These are phyloP conservation scores for Dugesia japonica DNA, from an alignment of 2,888 invertebrate genomes.

Conservation along the genomic window DNA sequence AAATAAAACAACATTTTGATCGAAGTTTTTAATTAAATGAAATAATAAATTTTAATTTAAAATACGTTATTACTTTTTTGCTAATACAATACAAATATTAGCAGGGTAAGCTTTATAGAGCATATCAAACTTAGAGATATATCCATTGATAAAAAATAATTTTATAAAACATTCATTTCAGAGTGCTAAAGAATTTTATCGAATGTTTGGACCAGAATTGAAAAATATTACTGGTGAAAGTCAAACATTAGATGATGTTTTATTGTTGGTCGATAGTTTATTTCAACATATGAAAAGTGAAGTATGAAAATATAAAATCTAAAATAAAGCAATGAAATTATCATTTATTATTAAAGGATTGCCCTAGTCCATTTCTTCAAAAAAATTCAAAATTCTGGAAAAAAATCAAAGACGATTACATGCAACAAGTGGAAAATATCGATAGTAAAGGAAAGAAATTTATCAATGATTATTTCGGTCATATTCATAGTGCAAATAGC, in stretches of 20 bases:
- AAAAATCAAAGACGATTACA: slow-evolving; percentile 62
- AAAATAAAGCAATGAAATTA: neutral
- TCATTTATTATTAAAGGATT: neutral
- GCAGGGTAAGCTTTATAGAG: no score
- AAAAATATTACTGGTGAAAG: slow-evolving; percentile 73
- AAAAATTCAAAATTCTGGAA: slow-evolving; percentile 54
- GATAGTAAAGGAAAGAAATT: slow-evolving; percentile 68
- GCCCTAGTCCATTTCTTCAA: neutral
- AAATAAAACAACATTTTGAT: no score
- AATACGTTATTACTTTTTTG: no score
- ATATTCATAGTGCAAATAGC: slow-evolving; percentile 63
- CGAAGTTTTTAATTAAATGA: no score
- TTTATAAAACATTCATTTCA: no score
- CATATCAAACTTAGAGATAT: no score
- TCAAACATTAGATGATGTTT: slow-evolving; percentile 66
- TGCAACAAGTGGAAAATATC: slow-evolving; percentile 58
- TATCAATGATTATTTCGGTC: slow-evolving; percentile 68
- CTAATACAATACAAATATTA: no score
- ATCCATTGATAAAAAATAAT: no score
- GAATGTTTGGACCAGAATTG: slow-evolving; percentile 69
- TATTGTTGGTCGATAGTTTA: slow-evolving; percentile 62
- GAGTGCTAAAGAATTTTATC: slow-evolving; percentile 70
- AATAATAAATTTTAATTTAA: no score
- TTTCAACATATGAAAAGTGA: slow-evolving; percentile 48
- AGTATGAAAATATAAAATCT: no score